Base-by-base conservation (phyloP, 2,888 invertebrate species). In the Cepaea hortensis region DNA sequence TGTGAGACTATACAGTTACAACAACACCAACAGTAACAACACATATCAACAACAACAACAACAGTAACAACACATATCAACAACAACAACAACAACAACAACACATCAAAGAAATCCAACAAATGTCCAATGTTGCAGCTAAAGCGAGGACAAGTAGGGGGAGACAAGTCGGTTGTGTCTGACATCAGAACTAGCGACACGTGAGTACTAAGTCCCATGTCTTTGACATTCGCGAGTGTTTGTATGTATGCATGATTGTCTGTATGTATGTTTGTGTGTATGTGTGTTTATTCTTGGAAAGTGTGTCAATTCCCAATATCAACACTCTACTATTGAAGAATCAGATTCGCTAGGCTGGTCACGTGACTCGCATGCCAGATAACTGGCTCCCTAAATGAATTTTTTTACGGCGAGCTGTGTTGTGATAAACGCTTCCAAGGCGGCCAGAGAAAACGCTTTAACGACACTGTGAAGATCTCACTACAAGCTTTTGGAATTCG, bases 111-210 rank as follows among this genome's bases (percentile, higher is more conserved):
- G 68, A 68, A 18, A 68, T 68, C 4, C 4, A 5, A 68, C 11
- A 15, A 18, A 9, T 65, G 13, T 35, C 68, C 48, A 46, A 70
- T 70, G 15, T 68, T 68, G 6, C 68, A 82, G 82, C 82, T 82
- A 70, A 46, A 35, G 9, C n/a, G 82, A 70, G 82, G 82, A n/a
- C 68, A 70, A 68, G 82, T 82, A 35, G 82, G 82, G 13, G 35
- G 20, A 23, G 46, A 13, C 46, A 23, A 68, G 3, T 35, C 70
- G 6, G 18, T 82, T 11, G 70, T 82, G 11, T 82, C 82, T 5
- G 82, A 82, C 35, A 68, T 82, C 13, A 68, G 82, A 35, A 82
- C 82, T 1, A 82, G 82, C 23, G 82, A 82, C 48, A 13, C 68
- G 82, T 82, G 23, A 82, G 82, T 82, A 55, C 55, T 35, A 35